Percentiles rank a stretch among this genome's conserved stretches.
These are phyloP conservation scores for Labrus mixtus DNA, from an alignment of 2,113 vertebrate species.

Conservation along the genomic window DNA sequence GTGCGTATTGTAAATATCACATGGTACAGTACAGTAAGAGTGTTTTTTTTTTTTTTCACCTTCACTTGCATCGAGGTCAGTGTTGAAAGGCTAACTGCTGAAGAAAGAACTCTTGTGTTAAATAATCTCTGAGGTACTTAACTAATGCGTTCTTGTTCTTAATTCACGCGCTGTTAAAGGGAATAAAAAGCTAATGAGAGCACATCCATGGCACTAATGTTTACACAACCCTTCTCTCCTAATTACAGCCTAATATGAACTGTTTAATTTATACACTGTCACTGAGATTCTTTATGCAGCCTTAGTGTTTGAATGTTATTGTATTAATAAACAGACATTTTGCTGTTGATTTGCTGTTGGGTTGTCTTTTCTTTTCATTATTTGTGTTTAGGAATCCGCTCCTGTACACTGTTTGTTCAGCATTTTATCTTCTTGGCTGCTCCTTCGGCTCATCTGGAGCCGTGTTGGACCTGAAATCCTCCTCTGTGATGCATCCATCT, in stretches of 20 bases:
- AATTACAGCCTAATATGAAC: slow-evolving; percentile 55
- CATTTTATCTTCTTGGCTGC: slow-evolving; percentile 46
- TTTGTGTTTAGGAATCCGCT: slow-evolving; percentile 37
- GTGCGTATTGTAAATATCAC: slow-evolving; percentile 50
- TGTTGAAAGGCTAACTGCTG: slow-evolving; percentile 33
- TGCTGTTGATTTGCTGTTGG: slow-evolving; percentile 14
- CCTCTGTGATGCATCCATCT: slow-evolving; percentile 50
- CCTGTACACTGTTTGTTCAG: slow-evolving; percentile 1
- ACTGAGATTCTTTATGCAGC: slow-evolving; percentile 33
- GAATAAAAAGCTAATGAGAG: slow-evolving; percentile 44
- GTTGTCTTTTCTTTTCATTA: not conserved
- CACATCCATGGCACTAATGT: slow-evolving; percentile 47
- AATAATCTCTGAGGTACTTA: slow-evolving; percentile 37
- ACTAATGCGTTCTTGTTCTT: slow-evolving; percentile 28
- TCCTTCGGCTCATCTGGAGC: slow-evolving; percentile 36
- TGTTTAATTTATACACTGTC: slow-evolving; percentile 58
- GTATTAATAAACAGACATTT: slow-evolving; percentile 58
- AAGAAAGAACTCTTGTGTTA: slow-evolving; percentile 29
- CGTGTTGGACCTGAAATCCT: slow-evolving; percentile 46
- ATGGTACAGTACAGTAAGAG: slow-evolving; percentile 33
- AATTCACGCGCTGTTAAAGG: slow-evolving; percentile 30
- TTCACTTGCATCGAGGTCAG: slow-evolving; percentile 33
- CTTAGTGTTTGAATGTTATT: slow-evolving; percentile 40
- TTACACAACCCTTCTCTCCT: slow-evolving; percentile 51
- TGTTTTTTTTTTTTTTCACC: not conserved